Percentiles rank a stretch among this genome's conserved stretches.
phyloP scores from a whole-genome alignment of 2,888 invertebrate genomes.

The Tethea ocularis region DNA sequence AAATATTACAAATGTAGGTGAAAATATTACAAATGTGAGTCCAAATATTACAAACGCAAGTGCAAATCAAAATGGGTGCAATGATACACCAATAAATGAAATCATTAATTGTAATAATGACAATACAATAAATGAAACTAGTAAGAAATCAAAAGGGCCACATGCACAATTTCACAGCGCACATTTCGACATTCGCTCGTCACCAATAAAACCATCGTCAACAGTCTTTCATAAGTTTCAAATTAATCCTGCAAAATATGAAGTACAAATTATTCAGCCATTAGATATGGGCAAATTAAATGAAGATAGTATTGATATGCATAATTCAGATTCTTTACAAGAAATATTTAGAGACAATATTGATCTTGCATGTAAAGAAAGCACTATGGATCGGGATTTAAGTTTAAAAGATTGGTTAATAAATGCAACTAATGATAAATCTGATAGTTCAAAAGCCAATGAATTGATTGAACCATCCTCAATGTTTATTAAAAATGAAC shows the following conservation, averaged over 20 bases:
- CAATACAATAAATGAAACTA: conserved; percentile 28
- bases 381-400: conserved; percentile 43
- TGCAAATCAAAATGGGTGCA: conserved; percentile 8
- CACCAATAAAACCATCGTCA: conserved; percentile 73
- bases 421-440: conserved; percentile 51
- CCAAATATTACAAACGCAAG: conserved; percentile 14
- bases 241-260: conserved; percentile 67
- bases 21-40: conserved; percentile 12
- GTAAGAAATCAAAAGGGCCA: conserved; percentile 40
- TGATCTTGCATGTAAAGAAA: conserved; percentile 52
- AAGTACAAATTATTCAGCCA: conserved; percentile 63
- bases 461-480: conserved; percentile 60
- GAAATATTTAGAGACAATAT: conserved; percentile 59
- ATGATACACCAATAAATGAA: conserved; percentile 1
- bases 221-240: conserved; percentile 73
- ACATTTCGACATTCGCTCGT: conserved; percentile 76
- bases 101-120: not conserved
- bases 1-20: conserved; percentile 4
- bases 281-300: conserved; percentile 44
- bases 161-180: conserved; percentile 70
- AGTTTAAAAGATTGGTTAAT: conserved; percentile 63
- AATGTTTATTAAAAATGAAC: conserved; percentile 53
- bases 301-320: conserved; percentile 15
- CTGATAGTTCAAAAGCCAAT: conserved; percentile 60
- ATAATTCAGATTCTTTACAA: conserved; percentile 36